Evolutionary conservation across 2,113 vertebrate genomes (phyloP).

Genomic region (Onychostoma macrolepis): DNA sequence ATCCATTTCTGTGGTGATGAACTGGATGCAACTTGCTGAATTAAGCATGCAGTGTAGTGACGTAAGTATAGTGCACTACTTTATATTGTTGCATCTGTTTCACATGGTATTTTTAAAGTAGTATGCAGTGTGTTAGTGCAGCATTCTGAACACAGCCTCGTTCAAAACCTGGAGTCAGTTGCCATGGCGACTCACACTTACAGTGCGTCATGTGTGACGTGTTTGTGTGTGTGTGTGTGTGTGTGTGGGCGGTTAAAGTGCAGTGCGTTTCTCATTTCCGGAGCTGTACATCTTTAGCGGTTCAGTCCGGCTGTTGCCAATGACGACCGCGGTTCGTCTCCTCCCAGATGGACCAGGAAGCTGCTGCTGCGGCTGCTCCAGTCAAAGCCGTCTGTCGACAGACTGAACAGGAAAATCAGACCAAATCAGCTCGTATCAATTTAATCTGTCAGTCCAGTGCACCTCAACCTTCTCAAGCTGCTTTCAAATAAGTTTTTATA

Average conservation of each 20-base stretch:
- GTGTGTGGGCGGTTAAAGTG: constrained; percentile 44
- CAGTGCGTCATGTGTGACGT: background rate
- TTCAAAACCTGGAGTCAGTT: background rate
- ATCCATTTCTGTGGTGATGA: no score
- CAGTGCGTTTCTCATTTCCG: constrained; percentile 31
- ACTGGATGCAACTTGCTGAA: no score
- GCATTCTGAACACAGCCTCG: background rate
- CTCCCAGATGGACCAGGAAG: constrained; percentile 82
- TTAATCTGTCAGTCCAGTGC: no score
- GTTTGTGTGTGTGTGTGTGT: background rate
- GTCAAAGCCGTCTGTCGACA: constrained; percentile 86
- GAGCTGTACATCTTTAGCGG: constrained; percentile 53
- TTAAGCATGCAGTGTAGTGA: background rate
- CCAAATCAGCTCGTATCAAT: no score
- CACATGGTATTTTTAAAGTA: background rate
- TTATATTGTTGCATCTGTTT: background rate
- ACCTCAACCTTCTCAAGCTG: no score
- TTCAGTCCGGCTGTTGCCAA: constrained; percentile 77
- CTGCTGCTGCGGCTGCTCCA: constrained; percentile 87
- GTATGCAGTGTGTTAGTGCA: background rate
- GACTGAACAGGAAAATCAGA: constrained; percentile 66
- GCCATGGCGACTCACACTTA: background rate
- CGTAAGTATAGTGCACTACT: background rate
- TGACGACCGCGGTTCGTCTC: constrained; percentile 75
- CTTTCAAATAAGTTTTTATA: no score